Percentiles rank a stretch among this genome's conserved stretches.
Conservation (phyloP, 2,888 invertebrate species). For the Caenorhabditis sp. region DNA sequence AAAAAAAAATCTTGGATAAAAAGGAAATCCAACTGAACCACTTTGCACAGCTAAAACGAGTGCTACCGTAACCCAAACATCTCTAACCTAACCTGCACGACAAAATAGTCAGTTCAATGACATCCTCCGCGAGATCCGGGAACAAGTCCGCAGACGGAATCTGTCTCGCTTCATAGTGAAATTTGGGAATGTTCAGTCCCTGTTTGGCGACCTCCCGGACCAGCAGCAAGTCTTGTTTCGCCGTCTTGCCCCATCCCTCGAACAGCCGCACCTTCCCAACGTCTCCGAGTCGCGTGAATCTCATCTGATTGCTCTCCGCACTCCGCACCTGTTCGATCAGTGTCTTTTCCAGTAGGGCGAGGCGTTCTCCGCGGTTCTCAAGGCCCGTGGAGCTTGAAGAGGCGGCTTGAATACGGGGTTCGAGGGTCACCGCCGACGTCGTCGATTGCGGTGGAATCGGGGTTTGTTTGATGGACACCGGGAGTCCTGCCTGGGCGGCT, state of each 20-base stretch:
- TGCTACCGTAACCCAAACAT: too few species aligned
- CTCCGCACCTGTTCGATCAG: constrained; percentile 73
- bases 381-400: constrained; percentile 19
- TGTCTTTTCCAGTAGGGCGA: constrained; percentile 70
- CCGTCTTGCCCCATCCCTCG: constrained; percentile 90
- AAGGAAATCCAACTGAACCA: too few species aligned
- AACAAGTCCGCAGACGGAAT: constrained; percentile 90
- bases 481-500: constrained; percentile 91
- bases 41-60: too few species aligned
- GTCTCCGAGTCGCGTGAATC: constrained; percentile 93
- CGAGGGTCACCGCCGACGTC: constrained; percentile 58
- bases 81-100: constrained; percentile 73
- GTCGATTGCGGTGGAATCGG: constrained; percentile 80
- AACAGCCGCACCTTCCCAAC: constrained; percentile 88
- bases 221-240: constrained; percentile 92
- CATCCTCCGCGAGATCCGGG: constrained; percentile 85
- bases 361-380: constrained; percentile 64
- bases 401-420: constrained; percentile 68
- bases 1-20: too few species aligned
- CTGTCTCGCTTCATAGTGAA: constrained; percentile 92
- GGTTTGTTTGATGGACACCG: constrained; percentile 85
- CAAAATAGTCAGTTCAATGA: constrained; percentile 84
- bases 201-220: constrained; percentile 88
- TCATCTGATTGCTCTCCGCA: constrained; percentile 88
- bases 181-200: constrained; percentile 85